phyloP scores from a whole-genome alignment of 2,888 invertebrate genomes.

The Agrochola lota region DNA sequence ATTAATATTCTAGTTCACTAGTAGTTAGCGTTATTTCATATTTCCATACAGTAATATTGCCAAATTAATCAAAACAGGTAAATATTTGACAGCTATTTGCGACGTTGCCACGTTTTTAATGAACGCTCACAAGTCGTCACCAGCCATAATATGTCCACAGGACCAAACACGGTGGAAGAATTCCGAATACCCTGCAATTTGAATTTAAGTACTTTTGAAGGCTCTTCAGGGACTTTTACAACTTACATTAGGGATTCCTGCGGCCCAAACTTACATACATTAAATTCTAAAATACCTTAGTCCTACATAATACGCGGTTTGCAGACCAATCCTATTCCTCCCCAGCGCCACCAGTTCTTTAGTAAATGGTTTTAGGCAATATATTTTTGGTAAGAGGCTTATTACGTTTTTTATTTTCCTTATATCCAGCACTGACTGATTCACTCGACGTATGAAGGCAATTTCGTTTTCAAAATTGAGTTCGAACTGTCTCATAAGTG shows the following conservation, averaged over 20 bases:
- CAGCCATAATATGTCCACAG: too few species aligned
- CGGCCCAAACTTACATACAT: background rate
- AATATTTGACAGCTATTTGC: too few species aligned
- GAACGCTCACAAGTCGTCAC: too few species aligned
- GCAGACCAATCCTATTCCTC: background rate
- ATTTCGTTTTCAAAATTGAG: conserved; percentile 39
- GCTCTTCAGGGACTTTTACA: background rate
- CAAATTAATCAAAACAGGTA: too few species aligned
- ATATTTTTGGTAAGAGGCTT: conserved; percentile 2
- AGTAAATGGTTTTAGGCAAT: too few species aligned
- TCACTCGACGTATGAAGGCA: conserved; percentile 12
- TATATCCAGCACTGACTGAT: conserved; percentile 10
- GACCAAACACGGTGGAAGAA: background rate
- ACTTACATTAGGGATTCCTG: background rate
- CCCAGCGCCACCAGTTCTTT: background rate
- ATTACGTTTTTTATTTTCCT: conserved; percentile 20
- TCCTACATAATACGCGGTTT: background rate
- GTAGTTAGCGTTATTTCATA: too few species aligned
- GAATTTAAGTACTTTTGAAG: background rate
- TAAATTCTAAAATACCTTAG: background rate
- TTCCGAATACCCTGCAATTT: background rate
- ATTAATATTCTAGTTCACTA: too few species aligned
- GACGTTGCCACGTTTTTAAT: too few species aligned
- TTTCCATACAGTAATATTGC: too few species aligned
- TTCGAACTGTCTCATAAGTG: conserved; percentile 21